Percentiles rank a stretch among this genome's conserved stretches.
Conservation (phyloP, 2,888 invertebrate species). For the Perdita meconis region DNA sequence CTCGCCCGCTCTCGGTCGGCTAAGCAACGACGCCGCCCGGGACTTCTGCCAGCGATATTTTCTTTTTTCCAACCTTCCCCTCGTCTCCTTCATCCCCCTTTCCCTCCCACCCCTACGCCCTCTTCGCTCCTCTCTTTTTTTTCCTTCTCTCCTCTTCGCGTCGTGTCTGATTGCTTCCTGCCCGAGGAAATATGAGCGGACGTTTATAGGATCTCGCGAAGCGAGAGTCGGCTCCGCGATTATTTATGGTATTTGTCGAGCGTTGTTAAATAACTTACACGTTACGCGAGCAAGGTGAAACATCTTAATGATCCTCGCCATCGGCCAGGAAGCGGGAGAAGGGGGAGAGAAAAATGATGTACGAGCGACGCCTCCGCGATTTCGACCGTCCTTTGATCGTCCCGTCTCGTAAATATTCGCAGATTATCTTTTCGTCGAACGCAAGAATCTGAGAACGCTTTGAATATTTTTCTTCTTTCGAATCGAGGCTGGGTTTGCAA, state of each 20-base stretch:
- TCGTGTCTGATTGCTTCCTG: constrained; percentile 72
- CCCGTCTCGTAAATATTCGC: constrained; percentile 24
- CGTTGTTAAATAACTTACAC: constrained; percentile 68
- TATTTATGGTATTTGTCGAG: constrained; percentile 71
- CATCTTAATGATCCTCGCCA: constrained; percentile 56
- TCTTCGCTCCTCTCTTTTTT: constrained; percentile 7
- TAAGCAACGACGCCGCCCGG: constrained; percentile 51
- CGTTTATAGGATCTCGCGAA: constrained; percentile 69
- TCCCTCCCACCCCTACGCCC: constrained; percentile 5
- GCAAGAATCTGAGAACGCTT: not conserved
- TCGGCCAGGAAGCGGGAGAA: not conserved
- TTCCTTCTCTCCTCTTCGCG: constrained; percentile 36
- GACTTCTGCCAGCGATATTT: constrained; percentile 69
- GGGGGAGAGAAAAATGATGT: not conserved
- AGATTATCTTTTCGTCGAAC: not conserved
- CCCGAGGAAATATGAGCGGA: constrained; percentile 69
- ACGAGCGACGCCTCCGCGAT: constrained; percentile 19
- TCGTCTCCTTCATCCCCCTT: not conserved
- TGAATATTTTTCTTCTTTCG: not conserved
- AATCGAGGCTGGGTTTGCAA: not conserved
- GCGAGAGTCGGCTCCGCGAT: constrained; percentile 46
- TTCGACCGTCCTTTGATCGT: constrained; percentile 4
- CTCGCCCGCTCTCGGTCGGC: constrained; percentile 22
- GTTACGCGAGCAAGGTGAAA: constrained; percentile 50
- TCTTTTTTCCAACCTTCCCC: constrained; percentile 37